Conservation (phyloP, 2,888 invertebrate species). For the Lasioglossum marginatum region DNA sequence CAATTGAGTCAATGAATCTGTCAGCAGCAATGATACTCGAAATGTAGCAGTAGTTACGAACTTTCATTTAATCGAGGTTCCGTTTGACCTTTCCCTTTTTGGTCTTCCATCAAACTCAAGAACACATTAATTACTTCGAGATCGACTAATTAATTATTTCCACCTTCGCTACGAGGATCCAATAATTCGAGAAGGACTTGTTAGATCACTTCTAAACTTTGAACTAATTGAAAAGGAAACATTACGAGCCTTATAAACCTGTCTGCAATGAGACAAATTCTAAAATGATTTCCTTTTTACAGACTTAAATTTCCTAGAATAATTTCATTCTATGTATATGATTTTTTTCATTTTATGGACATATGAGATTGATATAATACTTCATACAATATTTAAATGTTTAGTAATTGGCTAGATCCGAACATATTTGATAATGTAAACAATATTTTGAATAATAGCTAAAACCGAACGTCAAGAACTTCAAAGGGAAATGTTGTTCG, state of each 20-base stretch:
- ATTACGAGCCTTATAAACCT: not conserved
- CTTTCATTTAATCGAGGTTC: not conserved
- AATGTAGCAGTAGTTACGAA: constrained; percentile 4
- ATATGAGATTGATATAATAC: too few relatives aligned
- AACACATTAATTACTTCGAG: not conserved
- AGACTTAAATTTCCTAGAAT: too few relatives aligned
- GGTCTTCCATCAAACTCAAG: constrained; percentile 4
- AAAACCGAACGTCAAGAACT: too few relatives aligned
- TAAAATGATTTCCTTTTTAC: not conserved
- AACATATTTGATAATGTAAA: too few relatives aligned
- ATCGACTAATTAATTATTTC: constrained; percentile 1
- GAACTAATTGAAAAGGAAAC: not conserved
- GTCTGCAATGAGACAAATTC: not conserved
- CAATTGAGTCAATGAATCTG: constrained; percentile 46
- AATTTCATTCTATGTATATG: too few relatives aligned
- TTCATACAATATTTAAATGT: too few relatives aligned
- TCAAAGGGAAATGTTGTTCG: too few relatives aligned
- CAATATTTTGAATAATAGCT: too few relatives aligned
- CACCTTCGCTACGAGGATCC: not conserved
- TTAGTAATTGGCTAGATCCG: too few relatives aligned
- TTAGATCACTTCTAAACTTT: not conserved
- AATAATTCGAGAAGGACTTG: not conserved
- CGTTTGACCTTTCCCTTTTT: not conserved
- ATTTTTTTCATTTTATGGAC: too few relatives aligned
- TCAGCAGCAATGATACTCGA: constrained; percentile 34